Percentiles rank a stretch among this genome's conserved stretches.
Evolutionary conservation across 2,113 vertebrate genomes (phyloP).

Genomic region (Gallinago paraguaiae): DNA sequence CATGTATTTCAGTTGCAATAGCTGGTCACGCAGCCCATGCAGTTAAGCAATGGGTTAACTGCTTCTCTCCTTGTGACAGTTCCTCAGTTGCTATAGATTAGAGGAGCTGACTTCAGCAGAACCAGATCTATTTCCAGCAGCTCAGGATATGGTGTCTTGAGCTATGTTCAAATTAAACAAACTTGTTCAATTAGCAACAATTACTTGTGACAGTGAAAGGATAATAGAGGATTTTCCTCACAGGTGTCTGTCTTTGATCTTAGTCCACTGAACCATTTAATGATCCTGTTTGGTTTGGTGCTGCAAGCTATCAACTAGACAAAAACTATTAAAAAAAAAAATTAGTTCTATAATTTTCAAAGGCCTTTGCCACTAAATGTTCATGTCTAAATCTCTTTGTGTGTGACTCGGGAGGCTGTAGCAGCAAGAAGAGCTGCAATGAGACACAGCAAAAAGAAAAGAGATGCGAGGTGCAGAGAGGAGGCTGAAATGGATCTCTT

Average conservation of each 20-base stretch:
- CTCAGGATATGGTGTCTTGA: slow-evolving; percentile 46
- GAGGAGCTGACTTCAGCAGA: slow-evolving; percentile 52
- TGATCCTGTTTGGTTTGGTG: slow-evolving; percentile 32
- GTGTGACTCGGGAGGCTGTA: background rate
- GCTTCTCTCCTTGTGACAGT: background rate
- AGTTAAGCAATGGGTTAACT: slow-evolving; percentile 32
- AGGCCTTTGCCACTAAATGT: background rate
- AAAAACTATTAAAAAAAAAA: background rate
- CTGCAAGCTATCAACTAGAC: slow-evolving; percentile 29
- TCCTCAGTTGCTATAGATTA: slow-evolving; percentile 44
- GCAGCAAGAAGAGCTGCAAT: background rate
- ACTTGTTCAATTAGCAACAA: slow-evolving; percentile 60
- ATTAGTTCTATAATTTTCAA: slow-evolving; percentile 8
- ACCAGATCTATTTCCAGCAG: slow-evolving; percentile 36
- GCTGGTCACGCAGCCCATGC: background rate
- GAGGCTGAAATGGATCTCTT: slow-evolving; percentile 3
- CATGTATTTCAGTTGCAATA: background rate
- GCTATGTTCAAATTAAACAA: slow-evolving; percentile 54
- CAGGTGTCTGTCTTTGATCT: slow-evolving; percentile 57
- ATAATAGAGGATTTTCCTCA: slow-evolving; percentile 45
- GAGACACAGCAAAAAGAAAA: background rate
- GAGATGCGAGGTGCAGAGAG: background rate
- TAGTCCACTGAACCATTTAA: slow-evolving; percentile 27
- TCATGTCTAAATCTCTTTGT: background rate
- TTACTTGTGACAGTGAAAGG: slow-evolving; percentile 53